Conservation (phyloP, 2,797 vertebrate species). For the Paedocypris micromegethes region DNA sequence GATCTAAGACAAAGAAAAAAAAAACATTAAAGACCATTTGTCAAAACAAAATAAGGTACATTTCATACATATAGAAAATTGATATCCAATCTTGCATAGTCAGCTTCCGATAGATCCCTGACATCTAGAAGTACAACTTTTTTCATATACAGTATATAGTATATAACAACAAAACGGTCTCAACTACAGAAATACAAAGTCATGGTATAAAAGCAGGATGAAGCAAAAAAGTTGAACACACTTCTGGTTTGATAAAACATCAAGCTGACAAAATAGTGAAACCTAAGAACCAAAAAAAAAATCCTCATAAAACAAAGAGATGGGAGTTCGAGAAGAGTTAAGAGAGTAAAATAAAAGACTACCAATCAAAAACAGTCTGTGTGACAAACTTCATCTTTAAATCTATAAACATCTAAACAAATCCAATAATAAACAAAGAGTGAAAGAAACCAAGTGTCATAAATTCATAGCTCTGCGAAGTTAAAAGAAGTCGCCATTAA, state of each 20-base stretch:
- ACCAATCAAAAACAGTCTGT: neutral
- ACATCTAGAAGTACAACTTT: constrained; percentile 8
- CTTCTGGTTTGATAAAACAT: constrained; percentile 4
- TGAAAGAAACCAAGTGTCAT: constrained; percentile 1
- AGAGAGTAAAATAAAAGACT: constrained; percentile 1
- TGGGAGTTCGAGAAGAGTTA: constrained; percentile 1
- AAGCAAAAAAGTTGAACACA: constrained; percentile 16
- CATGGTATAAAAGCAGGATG: constrained; percentile 26
- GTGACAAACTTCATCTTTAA: constrained; percentile 3
- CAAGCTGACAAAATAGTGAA: constrained; percentile 1
- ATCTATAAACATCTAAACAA: constrained; percentile 19
- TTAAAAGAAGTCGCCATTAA: constrained; percentile 10
- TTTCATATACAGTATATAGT: too few relatives aligned
- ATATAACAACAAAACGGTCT: constrained; percentile 5
- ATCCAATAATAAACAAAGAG: neutral
- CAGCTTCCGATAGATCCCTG: constrained; percentile 24
- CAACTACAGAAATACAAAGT: constrained; percentile 23
- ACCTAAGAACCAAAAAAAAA: neutral
- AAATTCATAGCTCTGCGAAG: neutral
- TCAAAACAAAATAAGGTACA: too few relatives aligned
- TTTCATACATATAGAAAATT: too few relatives aligned
- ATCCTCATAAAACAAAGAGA: constrained; percentile 4
- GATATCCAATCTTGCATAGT: constrained; percentile 42
- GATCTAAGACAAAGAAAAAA: too few relatives aligned
- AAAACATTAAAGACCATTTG: constrained; percentile 16